Percentiles rank a stretch among this genome's conserved stretches.
phyloP scores from a whole-genome alignment of 1,140 invertebrate species.

The Caerostris darwini region DNA sequence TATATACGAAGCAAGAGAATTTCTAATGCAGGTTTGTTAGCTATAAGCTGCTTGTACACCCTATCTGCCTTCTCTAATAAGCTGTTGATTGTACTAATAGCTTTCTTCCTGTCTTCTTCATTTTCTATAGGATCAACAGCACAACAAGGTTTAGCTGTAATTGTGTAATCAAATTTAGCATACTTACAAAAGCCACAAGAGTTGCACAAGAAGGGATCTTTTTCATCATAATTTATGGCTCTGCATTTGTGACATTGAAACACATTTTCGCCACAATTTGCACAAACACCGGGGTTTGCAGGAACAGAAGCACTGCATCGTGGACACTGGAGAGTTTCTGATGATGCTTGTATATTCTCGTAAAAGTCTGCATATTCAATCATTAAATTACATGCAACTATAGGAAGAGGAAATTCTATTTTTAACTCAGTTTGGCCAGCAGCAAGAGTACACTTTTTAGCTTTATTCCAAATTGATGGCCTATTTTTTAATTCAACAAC shows the following conservation, averaged over 20 bases:
- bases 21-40: slow-evolving; percentile 93
- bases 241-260: slow-evolving; percentile 91
- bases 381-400: slow-evolving; percentile 99
- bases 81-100: slow-evolving; percentile 93
- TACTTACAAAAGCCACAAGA: slow-evolving; percentile 99
- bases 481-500: slow-evolving; percentile 98
- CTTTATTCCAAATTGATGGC: slow-evolving; percentile 97
- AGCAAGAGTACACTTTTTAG: slow-evolving; percentile 93
- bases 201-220: slow-evolving; percentile 99
- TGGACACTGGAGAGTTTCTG: slow-evolving; percentile 97
- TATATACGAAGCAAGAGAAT: slow-evolving; percentile 89
- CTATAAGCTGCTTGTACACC: slow-evolving; percentile 94
- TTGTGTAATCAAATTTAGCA: slow-evolving; percentile 98
- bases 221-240: slow-evolving; percentile 99
- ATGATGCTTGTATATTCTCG: slow-evolving; percentile 90
- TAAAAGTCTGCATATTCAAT: slow-evolving; percentile 99
- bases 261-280: slow-evolving; percentile 99
- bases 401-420: slow-evolving; percentile 97
- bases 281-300: slow-evolving; percentile 97
- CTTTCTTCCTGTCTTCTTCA: slow-evolving; percentile 97
- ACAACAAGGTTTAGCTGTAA: slow-evolving; percentile 94
- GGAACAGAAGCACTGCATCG: slow-evolving; percentile 97
- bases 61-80: slow-evolving; percentile 96
- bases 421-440: slow-evolving; percentile 97
- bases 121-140: slow-evolving; percentile 98